Base-by-base conservation (phyloP, 2,888 invertebrate genomes). In the Apantesis nais region DNA sequence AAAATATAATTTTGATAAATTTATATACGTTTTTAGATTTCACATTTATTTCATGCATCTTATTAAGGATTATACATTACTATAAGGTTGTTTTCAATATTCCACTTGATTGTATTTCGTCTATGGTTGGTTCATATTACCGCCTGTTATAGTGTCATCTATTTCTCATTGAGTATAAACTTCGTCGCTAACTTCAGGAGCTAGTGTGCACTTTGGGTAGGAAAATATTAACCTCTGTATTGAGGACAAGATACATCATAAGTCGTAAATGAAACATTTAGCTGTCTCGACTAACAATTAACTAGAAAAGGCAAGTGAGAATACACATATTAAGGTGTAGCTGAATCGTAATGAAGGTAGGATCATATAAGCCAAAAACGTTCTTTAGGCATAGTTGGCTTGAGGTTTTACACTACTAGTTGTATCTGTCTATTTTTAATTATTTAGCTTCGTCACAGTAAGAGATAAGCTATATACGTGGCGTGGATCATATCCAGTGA, bases 21-120 rank as follows among this genome's bases (percentile, higher is more conserved):
- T n/a, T n/a, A n/a, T n/a, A 71, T 71, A n/a, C 55, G 66, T 66
- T 55, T 62, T 62, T n/a, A 12, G 41, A 62, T 55, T 70, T 58
- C 55, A 37, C 22, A n/a, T 48, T 34, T 62, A 62, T 66, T 41
- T 48, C 34, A 25, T n/a, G n/a, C 31, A 58, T 62, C 62, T 41
- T 31, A 37, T 31, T 60, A 16, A 52, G 52, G 55, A 60, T 64
- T 44, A 19, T 14, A 44, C 52, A 61, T 29, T 61, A 61, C 61
- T 41, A 67, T 67, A 64, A 60, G 67, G 64, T 65, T 48, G 39
- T 67, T 67, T 64, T 67, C 61, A 71, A 71, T 71, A 71, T 71
- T 67, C 60, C 39, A 67, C 67, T 67, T 61, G n/a, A 14, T 25
- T 63, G 4, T 44, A 39, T 62, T 66, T 60, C 58, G 64, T 34